Evolutionary conservation across 1,140 invertebrate genomes (phyloP).

Genomic region (Procambarus clarkii): DNA sequence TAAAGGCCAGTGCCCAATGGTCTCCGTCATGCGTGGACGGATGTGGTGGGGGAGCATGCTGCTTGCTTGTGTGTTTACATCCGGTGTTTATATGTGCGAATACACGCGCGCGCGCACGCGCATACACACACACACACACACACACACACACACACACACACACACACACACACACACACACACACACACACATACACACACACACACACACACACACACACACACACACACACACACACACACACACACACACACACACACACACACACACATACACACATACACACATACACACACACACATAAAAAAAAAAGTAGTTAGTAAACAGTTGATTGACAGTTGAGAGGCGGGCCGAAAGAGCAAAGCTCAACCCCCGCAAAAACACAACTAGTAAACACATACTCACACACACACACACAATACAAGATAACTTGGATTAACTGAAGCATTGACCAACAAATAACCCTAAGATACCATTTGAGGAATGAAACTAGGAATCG

Average conservation of each 20-base stretch:
- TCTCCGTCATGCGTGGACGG: background rate
- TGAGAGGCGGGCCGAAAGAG: too few species aligned
- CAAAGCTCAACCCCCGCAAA: too few species aligned
- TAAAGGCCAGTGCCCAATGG: background rate
- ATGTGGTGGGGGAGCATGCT: background rate
- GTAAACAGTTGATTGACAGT: too few species aligned
- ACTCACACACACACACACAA: too few species aligned
- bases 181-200: constrained; percentile 13
- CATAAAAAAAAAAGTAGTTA: too few species aligned
- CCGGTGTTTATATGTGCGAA: background rate
- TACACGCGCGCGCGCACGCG: background rate
- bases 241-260: background rate
- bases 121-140: constrained; percentile 17
- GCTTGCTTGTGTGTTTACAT: background rate
- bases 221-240: background rate
- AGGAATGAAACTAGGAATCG: too few species aligned
- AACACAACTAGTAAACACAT: too few species aligned
- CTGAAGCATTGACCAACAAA: too few species aligned
- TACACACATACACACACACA: background rate
- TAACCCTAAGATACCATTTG: too few species aligned
- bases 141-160: constrained; percentile 25
- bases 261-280: constrained; percentile 10
- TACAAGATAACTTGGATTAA: too few species aligned
- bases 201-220: constrained; percentile 3
- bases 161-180: background rate